phyloP scores from a whole-genome alignment of 92 coral and sea anemone species.

The Porites lobata region DNA sequence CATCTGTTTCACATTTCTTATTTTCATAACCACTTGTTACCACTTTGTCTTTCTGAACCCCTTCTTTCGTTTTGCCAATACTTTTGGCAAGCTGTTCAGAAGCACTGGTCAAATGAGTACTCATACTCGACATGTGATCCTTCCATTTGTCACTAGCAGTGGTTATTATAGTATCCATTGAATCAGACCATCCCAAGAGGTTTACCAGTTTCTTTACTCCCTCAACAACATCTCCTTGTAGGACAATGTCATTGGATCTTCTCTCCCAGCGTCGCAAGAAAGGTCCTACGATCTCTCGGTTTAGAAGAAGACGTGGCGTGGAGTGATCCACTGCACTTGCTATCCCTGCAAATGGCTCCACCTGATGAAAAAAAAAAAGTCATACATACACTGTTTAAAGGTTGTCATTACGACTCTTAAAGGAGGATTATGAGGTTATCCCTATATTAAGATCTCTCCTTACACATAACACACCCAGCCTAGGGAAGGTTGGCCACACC shows the following conservation, averaged over 20 bases:
- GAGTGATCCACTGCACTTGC: constrained; percentile 72
- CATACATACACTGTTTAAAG: background rate
- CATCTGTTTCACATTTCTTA: background rate
- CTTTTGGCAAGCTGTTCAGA: constrained; percentile 44
- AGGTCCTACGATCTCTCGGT: constrained; percentile 89
- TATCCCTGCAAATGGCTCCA: constrained; percentile 94
- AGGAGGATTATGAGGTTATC: no score
- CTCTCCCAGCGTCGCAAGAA: constrained; percentile 78
- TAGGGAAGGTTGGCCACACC: no score
- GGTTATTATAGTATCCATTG: constrained; percentile 49
- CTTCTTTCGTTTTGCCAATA: constrained; percentile 11
- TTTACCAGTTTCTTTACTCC: constrained; percentile 72
- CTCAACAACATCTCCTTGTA: constrained; percentile 76
- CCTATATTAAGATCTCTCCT: no score
- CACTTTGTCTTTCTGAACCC: background rate
- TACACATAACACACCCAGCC: no score
- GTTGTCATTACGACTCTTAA: no score
- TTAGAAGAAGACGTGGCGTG: constrained; percentile 80
- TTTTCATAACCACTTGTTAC: background rate
- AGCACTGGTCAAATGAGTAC: constrained; percentile 15
- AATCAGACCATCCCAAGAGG: constrained; percentile 82
- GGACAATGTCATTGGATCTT: constrained; percentile 79
- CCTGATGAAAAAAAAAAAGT: constrained; percentile 40
- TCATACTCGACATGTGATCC: constrained; percentile 20
- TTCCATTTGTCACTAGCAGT: constrained; percentile 73